Evolutionary conservation across 2,888 invertebrate species (phyloP).

Genomic region (Eueremaeus valkanovi): DNA sequence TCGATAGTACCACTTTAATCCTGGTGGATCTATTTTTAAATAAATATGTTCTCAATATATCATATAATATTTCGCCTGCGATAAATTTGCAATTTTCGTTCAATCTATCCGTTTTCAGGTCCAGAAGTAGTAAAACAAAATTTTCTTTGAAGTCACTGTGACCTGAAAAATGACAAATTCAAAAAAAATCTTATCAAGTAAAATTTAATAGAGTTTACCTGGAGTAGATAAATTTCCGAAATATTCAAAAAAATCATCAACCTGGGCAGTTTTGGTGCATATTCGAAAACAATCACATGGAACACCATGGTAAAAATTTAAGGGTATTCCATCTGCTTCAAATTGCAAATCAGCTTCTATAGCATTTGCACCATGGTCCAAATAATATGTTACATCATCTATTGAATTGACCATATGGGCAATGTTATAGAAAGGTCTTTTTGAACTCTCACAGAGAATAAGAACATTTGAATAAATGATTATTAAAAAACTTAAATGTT

Average conservation of each 20-base stretch:
- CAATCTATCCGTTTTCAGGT: neutral
- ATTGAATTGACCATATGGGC: constrained; percentile 47
- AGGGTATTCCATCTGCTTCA: constrained; percentile 37
- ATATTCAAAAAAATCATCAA: constrained; percentile 41
- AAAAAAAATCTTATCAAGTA: too few relatives aligned
- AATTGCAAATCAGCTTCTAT: constrained; percentile 45
- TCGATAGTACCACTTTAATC: neutral
- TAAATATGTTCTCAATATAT: neutral
- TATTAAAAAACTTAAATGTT: too few relatives aligned
- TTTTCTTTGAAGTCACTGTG: neutral
- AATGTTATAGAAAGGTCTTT: constrained; percentile 44
- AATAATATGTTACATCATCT: constrained; percentile 40
- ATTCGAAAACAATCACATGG: constrained; percentile 47
- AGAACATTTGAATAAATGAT: too few relatives aligned
- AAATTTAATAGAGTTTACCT: neutral
- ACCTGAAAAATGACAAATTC: too few relatives aligned
- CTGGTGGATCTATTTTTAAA: neutral
- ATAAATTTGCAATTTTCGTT: neutral
- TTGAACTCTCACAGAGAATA: too few relatives aligned
- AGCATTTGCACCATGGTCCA: constrained; percentile 45
- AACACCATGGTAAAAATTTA: constrained; percentile 44
- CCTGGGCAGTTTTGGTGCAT: constrained; percentile 44
- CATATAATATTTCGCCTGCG: neutral
- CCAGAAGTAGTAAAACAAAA: neutral
- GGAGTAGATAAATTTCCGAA: constrained; percentile 17